Conservation (phyloP, 1,140 invertebrate species). For the Sesamia nonagrioides region DNA sequence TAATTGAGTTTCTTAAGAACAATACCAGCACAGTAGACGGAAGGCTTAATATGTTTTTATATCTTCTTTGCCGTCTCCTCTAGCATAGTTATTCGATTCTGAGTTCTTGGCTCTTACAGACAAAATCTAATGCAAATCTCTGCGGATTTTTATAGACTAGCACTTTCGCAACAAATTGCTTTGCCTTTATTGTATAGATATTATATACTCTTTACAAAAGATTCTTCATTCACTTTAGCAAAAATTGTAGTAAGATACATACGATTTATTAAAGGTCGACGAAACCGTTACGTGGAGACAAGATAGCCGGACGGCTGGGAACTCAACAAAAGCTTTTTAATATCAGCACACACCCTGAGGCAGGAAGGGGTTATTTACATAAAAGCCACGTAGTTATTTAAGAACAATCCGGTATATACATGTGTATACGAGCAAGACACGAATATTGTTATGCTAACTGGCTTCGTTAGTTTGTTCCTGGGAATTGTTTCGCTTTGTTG, state of each 20-base stretch:
- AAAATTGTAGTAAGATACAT: conserved; percentile 5
- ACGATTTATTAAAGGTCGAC: conserved; percentile 39
- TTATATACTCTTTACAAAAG: background rate
- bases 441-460: conserved; percentile 87
- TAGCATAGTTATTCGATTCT: conserved; percentile 2
- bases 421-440: conserved; percentile 72
- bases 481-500: conserved; percentile 83
- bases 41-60: conserved; percentile 25
- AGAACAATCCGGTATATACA: conserved; percentile 77
- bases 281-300: conserved; percentile 63
- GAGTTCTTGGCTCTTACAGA: background rate
- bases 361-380: conserved; percentile 81
- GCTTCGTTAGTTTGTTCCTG: conserved; percentile 84
- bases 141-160: background rate
- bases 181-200: background rate
- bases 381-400: conserved; percentile 81
- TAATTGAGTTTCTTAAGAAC: conserved; percentile 26
- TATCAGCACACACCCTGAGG: conserved; percentile 81
- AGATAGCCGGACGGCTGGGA: conserved; percentile 65
- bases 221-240: background rate
- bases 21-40: conserved; percentile 7
- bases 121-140: background rate
- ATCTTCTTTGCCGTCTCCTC: background rate
- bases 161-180: conserved; percentile 7
- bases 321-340: conserved; percentile 83